Conservation (phyloP, 2,113 vertebrate species). For the Engystomops pustulosus region DNA sequence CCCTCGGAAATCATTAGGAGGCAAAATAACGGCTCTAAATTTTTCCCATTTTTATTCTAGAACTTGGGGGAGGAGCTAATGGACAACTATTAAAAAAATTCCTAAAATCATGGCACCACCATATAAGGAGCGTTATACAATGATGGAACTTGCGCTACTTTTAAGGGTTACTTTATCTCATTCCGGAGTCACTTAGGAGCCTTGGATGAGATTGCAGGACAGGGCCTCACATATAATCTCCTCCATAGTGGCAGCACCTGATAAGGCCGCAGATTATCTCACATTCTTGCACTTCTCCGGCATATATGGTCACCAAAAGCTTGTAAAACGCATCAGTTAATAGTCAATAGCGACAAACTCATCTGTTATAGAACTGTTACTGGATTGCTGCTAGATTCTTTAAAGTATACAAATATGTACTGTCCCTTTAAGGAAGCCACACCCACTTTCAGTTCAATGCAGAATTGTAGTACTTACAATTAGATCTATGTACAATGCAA, state of each 20-base stretch:
- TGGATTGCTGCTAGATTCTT: too few species aligned
- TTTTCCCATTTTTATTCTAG: neutral
- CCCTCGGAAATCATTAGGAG: neutral
- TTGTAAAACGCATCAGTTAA: too few species aligned
- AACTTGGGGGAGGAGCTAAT: neutral
- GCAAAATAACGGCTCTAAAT: neutral
- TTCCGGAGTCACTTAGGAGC: neutral
- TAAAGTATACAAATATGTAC: too few species aligned
- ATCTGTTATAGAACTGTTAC: too few species aligned
- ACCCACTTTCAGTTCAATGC: neutral
- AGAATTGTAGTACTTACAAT: too few species aligned
- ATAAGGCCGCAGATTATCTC: neutral
- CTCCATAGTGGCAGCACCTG: neutral
- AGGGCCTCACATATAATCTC: neutral
- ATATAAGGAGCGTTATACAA: slow-evolving; percentile 29
- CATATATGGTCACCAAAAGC: too few species aligned
- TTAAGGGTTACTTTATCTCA: neutral
- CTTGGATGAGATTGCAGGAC: neutral
- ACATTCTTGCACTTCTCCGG: neutral
- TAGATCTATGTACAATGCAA: too few species aligned
- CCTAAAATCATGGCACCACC: neutral
- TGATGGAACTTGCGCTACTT: too few species aligned
- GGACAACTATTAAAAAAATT: neutral
- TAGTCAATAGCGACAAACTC: too few species aligned
- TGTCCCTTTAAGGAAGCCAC: neutral